Conservation (phyloP, 2,888 invertebrate species). For the Phalangium opilio region DNA sequence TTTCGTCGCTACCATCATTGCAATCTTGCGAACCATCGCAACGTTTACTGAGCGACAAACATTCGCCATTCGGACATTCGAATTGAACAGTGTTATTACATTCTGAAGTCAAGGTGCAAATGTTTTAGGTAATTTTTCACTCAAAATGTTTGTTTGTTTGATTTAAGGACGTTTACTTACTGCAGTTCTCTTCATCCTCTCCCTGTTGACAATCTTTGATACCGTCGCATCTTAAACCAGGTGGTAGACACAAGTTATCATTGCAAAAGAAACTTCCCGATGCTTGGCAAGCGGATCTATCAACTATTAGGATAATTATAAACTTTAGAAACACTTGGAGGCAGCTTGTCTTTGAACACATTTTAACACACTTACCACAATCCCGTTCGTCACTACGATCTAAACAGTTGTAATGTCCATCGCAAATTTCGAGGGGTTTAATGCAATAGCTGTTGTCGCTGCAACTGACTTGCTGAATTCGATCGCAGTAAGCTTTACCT, state of each 20-base stretch:
- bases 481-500: too few species aligned
- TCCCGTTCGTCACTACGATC: slow-evolving; percentile 22
- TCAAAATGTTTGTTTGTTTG: not conserved
- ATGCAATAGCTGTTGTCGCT: slow-evolving; percentile 19
- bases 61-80: slow-evolving; percentile 16
- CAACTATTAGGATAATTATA: slow-evolving; percentile 6
- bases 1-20: slow-evolving; percentile 22
- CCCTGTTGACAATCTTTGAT: slow-evolving; percentile 22
- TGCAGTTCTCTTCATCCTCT: slow-evolving; percentile 22
- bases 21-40: slow-evolving; percentile 40
- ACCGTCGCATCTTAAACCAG: slow-evolving; percentile 29
- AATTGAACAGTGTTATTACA: slow-evolving; percentile 12
- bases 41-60: slow-evolving; percentile 29
- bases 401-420: slow-evolving; percentile 19
- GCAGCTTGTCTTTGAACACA: not conserved
- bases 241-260: slow-evolving; percentile 44
- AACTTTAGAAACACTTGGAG: not conserved
- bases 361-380: slow-evolving; percentile 14
- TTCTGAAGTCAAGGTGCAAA: slow-evolving; percentile 6
- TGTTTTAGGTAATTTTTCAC: too few species aligned
- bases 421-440: slow-evolving; percentile 19
- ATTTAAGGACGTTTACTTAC: slow-evolving; percentile 11
- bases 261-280: slow-evolving; percentile 37
- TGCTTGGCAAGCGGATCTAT: slow-evolving; percentile 16
- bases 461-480: slow-evolving; percentile 16